A percentile compares a stretch with the other conserved stretches of the same genome.
These are phyloP conservation scores for Temnothorax nylanderi DNA, from an alignment of 1,140 invertebrate species.

Conservation along the genomic window DNA sequence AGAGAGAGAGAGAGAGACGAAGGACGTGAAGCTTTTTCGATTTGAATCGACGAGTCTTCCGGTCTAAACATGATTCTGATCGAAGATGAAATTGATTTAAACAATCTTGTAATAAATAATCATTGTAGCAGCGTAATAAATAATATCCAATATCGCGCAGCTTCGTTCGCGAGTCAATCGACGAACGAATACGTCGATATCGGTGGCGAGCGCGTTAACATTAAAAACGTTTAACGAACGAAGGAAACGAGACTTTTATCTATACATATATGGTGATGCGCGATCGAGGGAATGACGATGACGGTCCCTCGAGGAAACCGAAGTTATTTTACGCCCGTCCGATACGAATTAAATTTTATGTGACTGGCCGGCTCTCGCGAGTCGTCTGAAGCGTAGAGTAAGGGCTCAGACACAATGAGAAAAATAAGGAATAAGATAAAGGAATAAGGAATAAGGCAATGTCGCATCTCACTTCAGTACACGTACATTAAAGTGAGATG, in stretches of 20 bases:
- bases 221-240: background rate
- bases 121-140: background rate
- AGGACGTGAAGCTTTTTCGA: background rate
- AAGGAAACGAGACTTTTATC: background rate
- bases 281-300: background rate
- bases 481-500: too few species aligned
- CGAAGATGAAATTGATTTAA: background rate
- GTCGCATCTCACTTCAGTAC: too few species aligned
- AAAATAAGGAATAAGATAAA: too few species aligned
- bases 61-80: background rate
- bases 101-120: background rate
- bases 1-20: background rate
- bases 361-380: background rate
- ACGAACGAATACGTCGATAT: background rate
- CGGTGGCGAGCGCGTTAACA: background rate
- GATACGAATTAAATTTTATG: slow-evolving; percentile 31
- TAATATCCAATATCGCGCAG: background rate
- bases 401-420: too few species aligned
- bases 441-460: too few species aligned
- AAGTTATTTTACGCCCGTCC: background rate
- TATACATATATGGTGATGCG: background rate
- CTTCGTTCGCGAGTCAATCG: too few species aligned
- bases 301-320: background rate
- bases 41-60: background rate
- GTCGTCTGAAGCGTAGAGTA: background rate